A percentile compares a stretch with the other conserved stretches of the same genome.
These are phyloP conservation scores for Hipposideros larvatus DNA, from an alignment of 2,797 vertebrate genomes.

Conservation along the genomic window DNA sequence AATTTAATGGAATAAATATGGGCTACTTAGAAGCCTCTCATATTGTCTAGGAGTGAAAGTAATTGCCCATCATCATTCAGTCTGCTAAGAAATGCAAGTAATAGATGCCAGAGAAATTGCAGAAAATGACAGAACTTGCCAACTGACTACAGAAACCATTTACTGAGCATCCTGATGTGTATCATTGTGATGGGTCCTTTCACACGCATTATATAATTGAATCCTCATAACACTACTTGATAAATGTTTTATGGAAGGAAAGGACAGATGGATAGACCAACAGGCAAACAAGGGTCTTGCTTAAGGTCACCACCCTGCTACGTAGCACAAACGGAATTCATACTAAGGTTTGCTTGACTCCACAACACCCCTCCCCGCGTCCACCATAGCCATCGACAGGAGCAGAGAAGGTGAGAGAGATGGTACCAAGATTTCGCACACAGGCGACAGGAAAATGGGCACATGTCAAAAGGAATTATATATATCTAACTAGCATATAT, in stretches of 20 bases:
- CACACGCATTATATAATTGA: not conserved
- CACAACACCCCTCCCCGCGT: not conserved
- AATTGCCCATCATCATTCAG: not conserved
- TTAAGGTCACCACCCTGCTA: not conserved
- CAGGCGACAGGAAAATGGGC: not conserved
- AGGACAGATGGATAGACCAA: not conserved
- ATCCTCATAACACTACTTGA: not conserved
- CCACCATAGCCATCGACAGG: not conserved
- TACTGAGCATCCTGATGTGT: accelerated
- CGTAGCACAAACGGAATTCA: accelerated
- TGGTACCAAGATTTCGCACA: not conserved
- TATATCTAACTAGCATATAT: not conserved
- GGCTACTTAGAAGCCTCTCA: not conserved
- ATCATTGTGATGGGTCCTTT: no score
- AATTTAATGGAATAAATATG: not conserved
- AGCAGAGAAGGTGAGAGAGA: not conserved
- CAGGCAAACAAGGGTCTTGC: not conserved
- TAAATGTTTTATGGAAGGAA: not conserved
- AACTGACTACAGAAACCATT: not conserved
- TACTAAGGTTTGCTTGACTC: not conserved
- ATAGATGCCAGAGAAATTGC: not conserved
- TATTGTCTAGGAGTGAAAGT: not conserved
- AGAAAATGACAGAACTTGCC: not conserved
- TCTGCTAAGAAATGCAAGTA: not conserved
- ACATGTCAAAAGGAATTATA: no score